A percentile compares a stretch with the other conserved stretches of the same genome.
Evolutionary conservation across 2,113 vertebrate species (phyloP).

Genomic region (Varanus komodoensis): DNA sequence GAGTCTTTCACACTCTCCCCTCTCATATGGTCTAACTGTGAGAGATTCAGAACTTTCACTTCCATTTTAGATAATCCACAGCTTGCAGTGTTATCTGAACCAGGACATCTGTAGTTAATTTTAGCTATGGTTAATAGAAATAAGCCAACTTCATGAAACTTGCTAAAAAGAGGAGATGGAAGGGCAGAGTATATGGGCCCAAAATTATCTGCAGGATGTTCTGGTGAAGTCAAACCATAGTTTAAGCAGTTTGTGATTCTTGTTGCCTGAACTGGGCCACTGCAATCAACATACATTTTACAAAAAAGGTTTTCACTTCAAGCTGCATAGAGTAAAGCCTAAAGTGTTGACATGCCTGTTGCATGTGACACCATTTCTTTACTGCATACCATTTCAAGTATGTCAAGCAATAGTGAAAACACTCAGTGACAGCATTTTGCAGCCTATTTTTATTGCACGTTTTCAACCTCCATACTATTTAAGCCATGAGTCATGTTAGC

Average conservation of each 20-base stretch:
- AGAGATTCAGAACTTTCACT: background rate
- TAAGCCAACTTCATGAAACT: background rate
- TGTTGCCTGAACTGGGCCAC: background rate
- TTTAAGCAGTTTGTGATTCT: background rate
- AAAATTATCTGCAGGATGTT: background rate
- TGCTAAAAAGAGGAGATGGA: background rate
- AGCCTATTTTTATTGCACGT: background rate
- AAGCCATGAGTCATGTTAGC: background rate
- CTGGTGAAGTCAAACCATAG: background rate
- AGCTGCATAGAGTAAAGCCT: background rate
- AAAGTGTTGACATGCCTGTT: background rate
- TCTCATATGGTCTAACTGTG: background rate
- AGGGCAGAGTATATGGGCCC: no score
- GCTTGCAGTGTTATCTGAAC: background rate
- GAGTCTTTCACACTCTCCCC: background rate
- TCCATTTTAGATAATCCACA: background rate
- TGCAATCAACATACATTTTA: background rate
- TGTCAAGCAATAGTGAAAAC: background rate
- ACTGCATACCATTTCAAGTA: background rate
- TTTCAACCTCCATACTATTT: background rate
- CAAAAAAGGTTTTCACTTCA: background rate
- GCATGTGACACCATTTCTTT: background rate
- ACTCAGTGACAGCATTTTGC: background rate
- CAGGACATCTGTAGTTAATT: background rate
- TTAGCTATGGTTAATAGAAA: background rate